Base-by-base conservation (phyloP, 2,113 vertebrate genomes). In the Hiodon alosoides region DNA sequence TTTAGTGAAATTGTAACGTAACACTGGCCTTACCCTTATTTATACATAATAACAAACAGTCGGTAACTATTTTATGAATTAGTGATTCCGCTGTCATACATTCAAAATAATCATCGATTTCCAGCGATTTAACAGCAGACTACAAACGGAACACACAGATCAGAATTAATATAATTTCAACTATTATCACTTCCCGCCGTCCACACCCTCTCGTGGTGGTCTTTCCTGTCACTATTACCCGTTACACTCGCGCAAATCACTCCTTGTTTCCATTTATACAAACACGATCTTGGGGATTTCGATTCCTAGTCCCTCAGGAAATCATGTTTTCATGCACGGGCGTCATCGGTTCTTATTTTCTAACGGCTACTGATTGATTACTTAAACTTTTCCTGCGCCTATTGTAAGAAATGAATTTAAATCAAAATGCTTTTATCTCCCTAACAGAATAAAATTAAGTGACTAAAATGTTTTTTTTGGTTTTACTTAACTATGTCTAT, bases 381-480 rank as follows among this genome's bases (percentile, higher is more conserved):
- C 65, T 67, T 67, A 31, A 46, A 55, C 8, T 31, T 70, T 61
- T 61, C 16, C 16, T 67, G 16, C 53, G 50, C 5, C 4, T 64
- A 7, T 69, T n/a, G n/a, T 72, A 50, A 61, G 58, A 62, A 76
- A 76, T 9, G 75, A 54, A 71, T 65, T 62, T 16, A 55, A 47
- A 16, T 61, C 6, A 70, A 64, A 70, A 61, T 47, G 10, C 53
- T 69, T 47, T 59, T 46, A 13, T 74, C 54, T 70, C 52, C 55
- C 13, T 55, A 61, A 62, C 7, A 76, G 51, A 65, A 55, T 65
- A 75, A 46, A 67, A 74, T 11, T n/a, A 73, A 61, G 53, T 3
- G 9, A 52, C 11, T 6, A 50, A 46, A 51, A 52, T 69, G 48
- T 58, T 61, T 3, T 69, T 61, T 6, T 60, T 59, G 8, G 9